A percentile compares a stretch with the other conserved stretches of the same genome.
Conservation (phyloP, 2,113 vertebrate species). For the Chaetodon auriga region DNA sequence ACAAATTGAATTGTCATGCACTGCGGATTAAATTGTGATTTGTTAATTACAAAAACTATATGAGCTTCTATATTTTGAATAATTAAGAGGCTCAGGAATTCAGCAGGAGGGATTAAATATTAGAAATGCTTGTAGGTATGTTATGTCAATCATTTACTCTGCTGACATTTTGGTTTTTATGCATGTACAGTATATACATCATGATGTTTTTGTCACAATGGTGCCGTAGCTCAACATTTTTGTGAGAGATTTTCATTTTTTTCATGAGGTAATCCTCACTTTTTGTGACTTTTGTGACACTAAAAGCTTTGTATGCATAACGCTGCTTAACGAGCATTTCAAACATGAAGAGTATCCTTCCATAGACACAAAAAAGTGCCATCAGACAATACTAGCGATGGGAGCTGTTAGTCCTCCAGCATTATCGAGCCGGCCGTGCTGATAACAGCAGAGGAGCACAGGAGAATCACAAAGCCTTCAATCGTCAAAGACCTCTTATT, state of each 20-base stretch:
- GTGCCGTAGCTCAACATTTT: not conserved
- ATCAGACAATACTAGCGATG: constrained; percentile 24
- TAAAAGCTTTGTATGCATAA: constrained; percentile 16
- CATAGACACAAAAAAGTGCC: constrained; percentile 28
- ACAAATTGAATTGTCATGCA: constrained; percentile 99
- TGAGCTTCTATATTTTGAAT: constrained; percentile 91
- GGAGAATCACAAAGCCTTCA: constrained; percentile 66
- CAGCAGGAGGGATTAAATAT: constrained; percentile 89
- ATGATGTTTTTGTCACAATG: not conserved
- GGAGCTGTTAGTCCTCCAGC: constrained; percentile 20
- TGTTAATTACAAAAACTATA: constrained; percentile 93
- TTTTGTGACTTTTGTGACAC: constrained; percentile 8
- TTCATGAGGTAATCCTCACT: constrained; percentile 4
- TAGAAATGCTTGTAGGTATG: constrained; percentile 51
- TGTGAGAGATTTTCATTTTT: not conserved
- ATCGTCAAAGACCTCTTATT: constrained; percentile 70
- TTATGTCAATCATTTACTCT: constrained; percentile 45
- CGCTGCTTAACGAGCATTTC: constrained; percentile 32
- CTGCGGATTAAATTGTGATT: constrained; percentile 98
- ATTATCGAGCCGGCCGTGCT: constrained; percentile 10
- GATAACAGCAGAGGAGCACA: constrained; percentile 57
- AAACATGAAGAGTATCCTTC: constrained; percentile 19
- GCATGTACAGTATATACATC: not conserved
- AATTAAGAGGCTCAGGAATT: constrained; percentile 92
- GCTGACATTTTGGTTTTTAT: not conserved